Base-by-base conservation (phyloP, 2,888 invertebrate genomes). In the Drosophila mimetica region DNA sequence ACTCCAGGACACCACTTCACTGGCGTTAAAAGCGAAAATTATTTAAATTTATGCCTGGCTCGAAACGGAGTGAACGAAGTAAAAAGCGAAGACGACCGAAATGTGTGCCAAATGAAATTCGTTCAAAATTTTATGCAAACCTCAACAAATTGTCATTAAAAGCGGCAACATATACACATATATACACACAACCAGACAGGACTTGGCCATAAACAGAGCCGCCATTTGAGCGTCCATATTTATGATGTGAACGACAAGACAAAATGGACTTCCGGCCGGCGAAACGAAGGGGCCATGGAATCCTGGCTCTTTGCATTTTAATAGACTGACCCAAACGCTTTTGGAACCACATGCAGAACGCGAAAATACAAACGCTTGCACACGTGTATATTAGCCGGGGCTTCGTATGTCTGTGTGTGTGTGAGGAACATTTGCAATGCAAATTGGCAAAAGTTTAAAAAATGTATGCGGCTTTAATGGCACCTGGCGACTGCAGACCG, bases 161-260 rank as follows among this genome's bases (percentile, higher is more conserved):
- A 80, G 85, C 81, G 57, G 63, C 51, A 59, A 61, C 25, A 75
- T 50, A 34, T n/a, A n/a, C n/a, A 20, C 46, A 47, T 8, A 37
- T 32, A 30, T 32, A 44, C n/a, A n/a, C n/a, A n/a, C n/a, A n/a
- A 25, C 25, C 44, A 65, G 37, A 55, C 36, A 36, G 41, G 57
- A 25, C 85, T 75, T 71, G 66, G 72, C 85, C 71, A 72, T 84
- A 78, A 79, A 86, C 74, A 76, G 82, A 59, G 54, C 67, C 76
- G 85, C 84, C 89, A 87, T 88, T 81, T 73, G 75, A 66, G 64
- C 48, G 70, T 71, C 74, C 75, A 87, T 87, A 85, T 85, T 85
- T 85, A 85, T 85, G 84, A 85, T 87, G 84, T 85, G 84, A 85
- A 81, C 89, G 84, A 87, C 87, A 85, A 85, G 84, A 85, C 89